Evolutionary conservation across 1,140 invertebrate genomes (phyloP).

Genomic region (Pentalonia nigronervosa): DNA sequence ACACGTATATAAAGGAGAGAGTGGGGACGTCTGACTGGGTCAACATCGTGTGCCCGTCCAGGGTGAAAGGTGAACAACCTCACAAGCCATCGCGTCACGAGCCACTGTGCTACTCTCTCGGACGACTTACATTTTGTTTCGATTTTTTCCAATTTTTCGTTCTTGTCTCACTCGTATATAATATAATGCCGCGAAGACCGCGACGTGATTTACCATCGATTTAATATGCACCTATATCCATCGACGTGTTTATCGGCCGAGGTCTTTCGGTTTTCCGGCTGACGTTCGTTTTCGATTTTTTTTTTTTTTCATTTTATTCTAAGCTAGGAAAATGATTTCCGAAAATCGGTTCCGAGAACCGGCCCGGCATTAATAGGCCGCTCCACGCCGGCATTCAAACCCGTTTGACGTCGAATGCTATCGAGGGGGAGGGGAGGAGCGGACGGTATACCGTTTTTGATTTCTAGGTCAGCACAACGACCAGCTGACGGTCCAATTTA

Average conservation of each 20-base stretch:
- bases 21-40: slow-evolving; percentile 30
- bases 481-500: slow-evolving; percentile 33
- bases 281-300: not conserved
- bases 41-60: slow-evolving; percentile 43
- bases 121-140: not conserved
- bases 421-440: not conserved
- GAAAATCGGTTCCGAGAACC: not conserved
- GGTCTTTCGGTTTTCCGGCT: not conserved
- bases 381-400: not conserved
- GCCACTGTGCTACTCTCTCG: slow-evolving; percentile 8
- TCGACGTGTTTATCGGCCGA: not conserved
- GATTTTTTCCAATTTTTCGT: slow-evolving; percentile 2
- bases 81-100: not conserved
- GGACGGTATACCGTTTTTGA: slow-evolving; percentile 35
- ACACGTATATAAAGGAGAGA: not conserved
- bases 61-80: slow-evolving; percentile 49
- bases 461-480: slow-evolving; percentile 38
- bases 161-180: not conserved
- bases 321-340: not conserved
- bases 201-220: not conserved
- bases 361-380: not conserved
- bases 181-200: not conserved
- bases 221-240: not conserved
- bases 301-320: not conserved
- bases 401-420: not conserved